phyloP scores from a whole-genome alignment of 2,888 invertebrate genomes.

The Hirtodrosophila duncani region DNA sequence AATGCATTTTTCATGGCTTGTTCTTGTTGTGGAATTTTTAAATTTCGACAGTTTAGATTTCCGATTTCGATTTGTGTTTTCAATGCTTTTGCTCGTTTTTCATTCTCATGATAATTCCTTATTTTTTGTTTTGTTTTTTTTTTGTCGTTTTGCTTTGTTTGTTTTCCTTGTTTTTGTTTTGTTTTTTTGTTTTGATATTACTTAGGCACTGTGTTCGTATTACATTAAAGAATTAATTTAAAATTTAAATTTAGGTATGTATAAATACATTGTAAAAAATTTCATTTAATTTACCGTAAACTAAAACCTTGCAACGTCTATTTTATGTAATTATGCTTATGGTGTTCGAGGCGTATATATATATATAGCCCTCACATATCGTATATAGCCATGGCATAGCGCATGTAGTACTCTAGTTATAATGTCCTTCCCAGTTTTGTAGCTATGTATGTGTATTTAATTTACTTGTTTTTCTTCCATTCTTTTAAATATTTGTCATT shows the following conservation, averaged over 20 bases:
- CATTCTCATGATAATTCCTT: constrained; percentile 6
- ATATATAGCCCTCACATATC: constrained; percentile 27
- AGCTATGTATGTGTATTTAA: constrained; percentile 27
- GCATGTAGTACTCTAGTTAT: constrained; percentile 32
- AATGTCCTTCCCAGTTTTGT: constrained; percentile 34
- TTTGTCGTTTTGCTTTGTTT: constrained; percentile 43
- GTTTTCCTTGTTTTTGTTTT: constrained; percentile 64
- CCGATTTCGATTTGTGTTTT: no score
- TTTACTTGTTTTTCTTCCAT: constrained; percentile 10
- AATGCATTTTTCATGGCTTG: no score
- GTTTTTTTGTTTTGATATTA: constrained; percentile 72
- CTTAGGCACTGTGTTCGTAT: constrained; percentile 79
- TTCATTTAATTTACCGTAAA: constrained; percentile 69
- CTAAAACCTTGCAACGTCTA: constrained; percentile 64
- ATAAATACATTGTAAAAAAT: constrained; percentile 73
- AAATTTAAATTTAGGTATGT: constrained; percentile 75
- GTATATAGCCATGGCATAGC: constrained; percentile 14
- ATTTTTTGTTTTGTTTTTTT: constrained; percentile 3
- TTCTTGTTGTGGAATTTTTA: no score
- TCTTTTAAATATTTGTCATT: constrained; percentile 23
- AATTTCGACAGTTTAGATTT: no score
- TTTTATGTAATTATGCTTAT: no score
- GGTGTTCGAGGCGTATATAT: no score
- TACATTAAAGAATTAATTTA: constrained; percentile 77
- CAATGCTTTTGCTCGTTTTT: background rate